Evolutionary conservation across 2,797 vertebrate genomes (phyloP).

Genomic region (Menidia menidia): DNA sequence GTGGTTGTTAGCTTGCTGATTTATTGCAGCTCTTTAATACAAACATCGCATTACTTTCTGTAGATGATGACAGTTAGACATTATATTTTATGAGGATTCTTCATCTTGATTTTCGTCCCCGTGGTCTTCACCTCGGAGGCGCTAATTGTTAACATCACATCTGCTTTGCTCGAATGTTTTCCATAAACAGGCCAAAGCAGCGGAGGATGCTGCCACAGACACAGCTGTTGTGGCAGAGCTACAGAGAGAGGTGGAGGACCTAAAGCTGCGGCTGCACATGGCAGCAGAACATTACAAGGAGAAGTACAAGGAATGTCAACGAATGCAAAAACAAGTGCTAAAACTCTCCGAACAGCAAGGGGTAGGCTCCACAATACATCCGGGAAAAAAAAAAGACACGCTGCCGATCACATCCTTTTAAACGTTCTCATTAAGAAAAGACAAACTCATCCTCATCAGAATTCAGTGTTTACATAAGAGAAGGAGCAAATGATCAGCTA

Average conservation of each 20-base stretch:
- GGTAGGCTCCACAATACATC: slow-evolving; percentile 79
- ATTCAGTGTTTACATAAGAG: neutral
- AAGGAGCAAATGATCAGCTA: neutral
- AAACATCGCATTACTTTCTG: neutral
- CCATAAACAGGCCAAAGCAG: slow-evolving; percentile 59
- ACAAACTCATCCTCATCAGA: neutral
- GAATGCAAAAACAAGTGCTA: slow-evolving; percentile 94
- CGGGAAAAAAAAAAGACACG: slow-evolving; percentile 18
- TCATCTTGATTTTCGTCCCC: neutral
- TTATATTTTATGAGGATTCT: neutral
- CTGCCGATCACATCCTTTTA: neutral
- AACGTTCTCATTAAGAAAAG: neutral
- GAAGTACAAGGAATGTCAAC: slow-evolving; percentile 98
- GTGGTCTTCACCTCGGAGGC: neutral
- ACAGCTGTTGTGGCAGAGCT: slow-evolving; percentile 87
- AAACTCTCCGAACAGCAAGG: slow-evolving; percentile 90
- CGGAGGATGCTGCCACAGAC: slow-evolving; percentile 70
- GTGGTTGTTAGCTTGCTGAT: no score
- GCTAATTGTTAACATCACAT: slow-evolving; percentile 4
- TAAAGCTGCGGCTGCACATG: slow-evolving; percentile 98
- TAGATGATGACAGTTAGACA: neutral
- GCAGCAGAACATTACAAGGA: slow-evolving; percentile 99
- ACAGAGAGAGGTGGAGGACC: slow-evolving; percentile 96
- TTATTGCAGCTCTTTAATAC: neutral
- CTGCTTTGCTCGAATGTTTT: slow-evolving; percentile 14